phyloP scores from a whole-genome alignment of 1,140 invertebrate species.

The Theocolax elegans region DNA sequence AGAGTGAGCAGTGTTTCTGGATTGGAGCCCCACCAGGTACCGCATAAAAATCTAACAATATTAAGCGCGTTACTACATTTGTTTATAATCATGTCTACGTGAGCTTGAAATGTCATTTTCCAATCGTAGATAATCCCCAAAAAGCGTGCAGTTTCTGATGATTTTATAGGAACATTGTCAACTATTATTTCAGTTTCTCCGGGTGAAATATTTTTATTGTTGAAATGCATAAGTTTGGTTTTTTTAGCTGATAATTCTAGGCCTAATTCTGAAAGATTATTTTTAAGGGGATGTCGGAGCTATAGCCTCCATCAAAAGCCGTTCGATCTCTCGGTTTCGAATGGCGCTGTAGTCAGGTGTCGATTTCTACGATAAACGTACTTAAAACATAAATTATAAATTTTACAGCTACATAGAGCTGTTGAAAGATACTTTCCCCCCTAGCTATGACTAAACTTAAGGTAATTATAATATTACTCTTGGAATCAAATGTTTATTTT shows the following conservation, averaged over 20 bases:
- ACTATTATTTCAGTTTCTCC: neutral
- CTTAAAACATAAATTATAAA: too few species aligned
- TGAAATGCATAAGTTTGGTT: slow-evolving; percentile 7
- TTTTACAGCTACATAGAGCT: too few species aligned
- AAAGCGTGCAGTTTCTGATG: neutral
- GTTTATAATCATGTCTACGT: neutral
- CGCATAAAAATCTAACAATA: slow-evolving; percentile 10
- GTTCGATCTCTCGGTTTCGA: too few species aligned
- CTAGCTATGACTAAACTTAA: too few species aligned
- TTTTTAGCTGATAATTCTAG: neutral
- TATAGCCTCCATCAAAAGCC: too few species aligned
- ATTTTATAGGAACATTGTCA: neutral
- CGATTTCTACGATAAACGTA: too few species aligned
- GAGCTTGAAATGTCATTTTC: neutral
- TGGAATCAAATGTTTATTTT: too few species aligned
- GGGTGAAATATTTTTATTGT: neutral
- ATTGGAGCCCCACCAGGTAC: slow-evolving; percentile 15
- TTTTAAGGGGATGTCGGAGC: too few species aligned
- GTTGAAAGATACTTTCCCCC: too few species aligned
- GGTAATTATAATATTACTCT: too few species aligned
- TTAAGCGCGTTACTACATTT: neutral
- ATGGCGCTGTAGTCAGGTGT: too few species aligned
- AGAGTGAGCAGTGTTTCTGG: neutral
- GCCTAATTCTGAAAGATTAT: neutral
- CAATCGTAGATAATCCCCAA: neutral